A percentile compares a stretch with the other conserved stretches of the same genome.
Conservation (phyloP, 2,797 vertebrate genomes). For the Acanthiza pusilla region DNA sequence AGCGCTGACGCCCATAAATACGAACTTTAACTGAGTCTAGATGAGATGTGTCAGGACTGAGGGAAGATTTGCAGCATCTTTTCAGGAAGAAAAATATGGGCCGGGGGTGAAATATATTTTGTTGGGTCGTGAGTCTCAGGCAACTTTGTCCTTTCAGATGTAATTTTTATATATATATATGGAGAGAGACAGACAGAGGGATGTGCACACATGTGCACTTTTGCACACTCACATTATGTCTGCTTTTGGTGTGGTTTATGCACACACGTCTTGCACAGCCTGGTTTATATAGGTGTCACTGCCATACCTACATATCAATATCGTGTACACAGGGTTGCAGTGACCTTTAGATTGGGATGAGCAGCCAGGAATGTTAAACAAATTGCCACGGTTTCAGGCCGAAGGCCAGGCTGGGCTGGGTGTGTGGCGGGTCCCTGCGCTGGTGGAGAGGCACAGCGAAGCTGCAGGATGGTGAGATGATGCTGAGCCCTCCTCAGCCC, state of each 20-base stretch:
- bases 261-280: neutral
- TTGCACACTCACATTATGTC: neutral
- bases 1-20: constrained; percentile 77
- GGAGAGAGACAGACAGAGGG: neutral
- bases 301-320: neutral
- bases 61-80: constrained; percentile 71
- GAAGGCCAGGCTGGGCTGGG: neutral
- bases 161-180: constrained; percentile 57
- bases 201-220: neutral
- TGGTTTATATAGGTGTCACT: neutral
- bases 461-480: rapidly evolving
- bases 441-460: rapidly evolving
- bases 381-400: neutral
- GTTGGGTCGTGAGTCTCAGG: constrained; percentile 22
- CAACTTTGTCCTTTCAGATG: constrained; percentile 62
- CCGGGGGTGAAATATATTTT: constrained; percentile 49
- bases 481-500: rapidly evolving
- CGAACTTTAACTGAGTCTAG: constrained; percentile 60
- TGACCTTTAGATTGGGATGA: constrained; percentile 47
- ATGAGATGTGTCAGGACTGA: constrained; percentile 69
- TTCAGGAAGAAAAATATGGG: constrained; percentile 53
- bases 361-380: constrained; percentile 35
- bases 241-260: neutral
- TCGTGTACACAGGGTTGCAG: neutral
- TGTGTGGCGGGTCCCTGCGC: rapidly evolving